Percentiles rank a stretch among this genome's conserved stretches.
phyloP scores from a whole-genome alignment of 2,888 invertebrate species.

The Agapostemon virescens region DNA sequence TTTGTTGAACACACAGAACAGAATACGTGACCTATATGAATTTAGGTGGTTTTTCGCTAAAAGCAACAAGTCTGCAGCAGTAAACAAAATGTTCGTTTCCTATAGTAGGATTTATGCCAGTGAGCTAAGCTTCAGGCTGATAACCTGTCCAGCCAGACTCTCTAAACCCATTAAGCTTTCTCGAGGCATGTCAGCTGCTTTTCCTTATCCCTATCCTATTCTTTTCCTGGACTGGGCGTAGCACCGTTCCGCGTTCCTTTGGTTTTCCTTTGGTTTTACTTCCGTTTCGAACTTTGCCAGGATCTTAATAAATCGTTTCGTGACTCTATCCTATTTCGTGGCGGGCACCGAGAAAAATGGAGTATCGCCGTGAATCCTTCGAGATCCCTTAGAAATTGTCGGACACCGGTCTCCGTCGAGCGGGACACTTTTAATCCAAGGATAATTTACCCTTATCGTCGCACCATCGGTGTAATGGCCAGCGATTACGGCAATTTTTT shows the following conservation, averaged over 20 bases:
- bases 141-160: conserved; percentile 35
- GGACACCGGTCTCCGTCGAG: conserved; percentile 19
- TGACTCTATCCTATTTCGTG: conserved; percentile 45
- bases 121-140: conserved; percentile 52
- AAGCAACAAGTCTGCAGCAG: conserved; percentile 43
- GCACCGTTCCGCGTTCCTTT: conserved; percentile 27
- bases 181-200: conserved; percentile 49
- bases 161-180: conserved; percentile 47
- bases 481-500: conserved; percentile 47
- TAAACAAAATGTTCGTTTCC: conserved; percentile 48
- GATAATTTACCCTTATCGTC: conserved; percentile 52
- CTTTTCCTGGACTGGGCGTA: conserved; percentile 19
- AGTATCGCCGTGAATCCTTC: conserved; percentile 47
- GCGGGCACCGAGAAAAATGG: conserved; percentile 53
- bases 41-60: conserved; percentile 16
- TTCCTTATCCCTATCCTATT: conserved; percentile 46
- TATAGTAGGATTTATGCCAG: not conserved
- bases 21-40: not conserved
- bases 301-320: conserved; percentile 64
- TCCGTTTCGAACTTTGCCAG: conserved; percentile 54
- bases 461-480: conserved; percentile 38
- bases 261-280: conserved; percentile 38
- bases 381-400: conserved; percentile 52
- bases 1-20: not conserved
- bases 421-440: conserved; percentile 53